Evolutionary conservation across 2,797 vertebrate species (phyloP).

Genomic region (Coccyzus lansbergi): DNA sequence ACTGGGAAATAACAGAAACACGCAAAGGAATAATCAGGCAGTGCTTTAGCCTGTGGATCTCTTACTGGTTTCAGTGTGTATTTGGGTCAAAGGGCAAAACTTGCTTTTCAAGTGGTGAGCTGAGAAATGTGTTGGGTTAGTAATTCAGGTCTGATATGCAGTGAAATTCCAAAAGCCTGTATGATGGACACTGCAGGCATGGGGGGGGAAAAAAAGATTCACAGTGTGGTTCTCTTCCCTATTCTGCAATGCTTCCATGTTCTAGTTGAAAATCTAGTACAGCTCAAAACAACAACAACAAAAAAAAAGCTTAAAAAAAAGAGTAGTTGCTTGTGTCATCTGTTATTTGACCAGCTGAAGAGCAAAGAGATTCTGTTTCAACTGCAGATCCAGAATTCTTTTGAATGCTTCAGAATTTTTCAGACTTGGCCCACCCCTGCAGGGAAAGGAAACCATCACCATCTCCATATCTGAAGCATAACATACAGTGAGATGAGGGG

Average conservation of each 20-base stretch:
- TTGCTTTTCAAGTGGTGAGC: neutral
- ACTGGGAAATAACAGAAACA: neutral
- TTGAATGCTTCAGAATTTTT: neutral
- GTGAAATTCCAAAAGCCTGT: neutral
- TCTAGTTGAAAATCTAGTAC: neutral
- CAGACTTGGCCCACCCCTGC: neutral
- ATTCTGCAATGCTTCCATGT: accelerated
- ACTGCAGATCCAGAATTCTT: neutral
- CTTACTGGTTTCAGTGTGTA: neutral
- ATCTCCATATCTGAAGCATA: neutral
- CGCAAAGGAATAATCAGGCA: neutral
- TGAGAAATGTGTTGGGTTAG: neutral
- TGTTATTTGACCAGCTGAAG: neutral
- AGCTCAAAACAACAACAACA: neutral
- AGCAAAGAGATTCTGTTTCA: neutral
- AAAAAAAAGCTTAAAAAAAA: no score
- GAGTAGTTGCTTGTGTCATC: neutral
- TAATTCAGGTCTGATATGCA: neutral
- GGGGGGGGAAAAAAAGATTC: neutral
- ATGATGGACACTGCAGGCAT: neutral
- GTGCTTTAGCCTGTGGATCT: neutral
- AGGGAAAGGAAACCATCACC: neutral
- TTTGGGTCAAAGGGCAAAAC: neutral
- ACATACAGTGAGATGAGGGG: neutral
- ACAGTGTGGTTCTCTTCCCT: neutral